Conservation (phyloP, 2,797 vertebrate species). For the Enteromius anoplus region DNA sequence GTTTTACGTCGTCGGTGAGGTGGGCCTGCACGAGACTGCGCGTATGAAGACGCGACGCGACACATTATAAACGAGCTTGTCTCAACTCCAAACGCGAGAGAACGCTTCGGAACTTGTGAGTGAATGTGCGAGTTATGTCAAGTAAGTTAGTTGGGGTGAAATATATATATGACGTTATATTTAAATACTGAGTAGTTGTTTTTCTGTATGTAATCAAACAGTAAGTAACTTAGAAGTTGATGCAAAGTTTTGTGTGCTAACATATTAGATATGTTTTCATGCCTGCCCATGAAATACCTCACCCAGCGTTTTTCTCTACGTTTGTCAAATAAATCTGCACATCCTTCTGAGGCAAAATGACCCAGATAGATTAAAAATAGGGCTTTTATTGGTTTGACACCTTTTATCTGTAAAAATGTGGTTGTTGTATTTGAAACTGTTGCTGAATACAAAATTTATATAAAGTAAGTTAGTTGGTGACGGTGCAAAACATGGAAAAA, state of each 20-base stretch:
- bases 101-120: neutral
- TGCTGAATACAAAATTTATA: neutral
- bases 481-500: neutral
- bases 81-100: neutral
- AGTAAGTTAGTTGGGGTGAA: neutral
- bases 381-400: neutral
- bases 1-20: conserved; percentile 37
- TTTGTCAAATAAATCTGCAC: neutral
- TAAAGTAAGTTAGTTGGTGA: neutral
- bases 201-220: neutral
- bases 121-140: neutral
- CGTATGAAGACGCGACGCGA: conserved; percentile 9
- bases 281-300: neutral
- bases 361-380: neutral
- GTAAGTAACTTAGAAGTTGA: neutral
- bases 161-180: neutral
- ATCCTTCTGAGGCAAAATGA: neutral
- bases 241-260: neutral
- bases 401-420: neutral
- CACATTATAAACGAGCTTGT: neutral
- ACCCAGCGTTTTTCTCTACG: too few species aligned
- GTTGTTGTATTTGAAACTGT: neutral
- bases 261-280: neutral
- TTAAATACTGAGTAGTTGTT: neutral
- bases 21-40: conserved; percentile 34